phyloP scores from a whole-genome alignment of 2,888 invertebrate species.

The Erynnis tages region DNA sequence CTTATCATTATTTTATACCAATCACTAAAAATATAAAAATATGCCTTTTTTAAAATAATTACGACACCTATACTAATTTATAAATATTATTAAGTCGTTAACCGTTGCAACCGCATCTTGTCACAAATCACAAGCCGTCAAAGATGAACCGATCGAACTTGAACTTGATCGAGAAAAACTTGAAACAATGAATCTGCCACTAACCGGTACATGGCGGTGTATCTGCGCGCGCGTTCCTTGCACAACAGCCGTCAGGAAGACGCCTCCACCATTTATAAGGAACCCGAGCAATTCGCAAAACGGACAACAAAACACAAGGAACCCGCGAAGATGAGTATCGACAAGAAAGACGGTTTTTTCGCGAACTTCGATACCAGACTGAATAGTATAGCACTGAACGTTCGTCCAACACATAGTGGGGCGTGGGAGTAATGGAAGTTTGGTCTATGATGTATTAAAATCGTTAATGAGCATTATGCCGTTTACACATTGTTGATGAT shows the following conservation, averaged over 20 bases:
- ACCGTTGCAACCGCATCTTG: neutral
- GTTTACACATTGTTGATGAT: constrained; percentile 20
- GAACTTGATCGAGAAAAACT: constrained; percentile 32
- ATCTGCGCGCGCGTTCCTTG: constrained; percentile 46
- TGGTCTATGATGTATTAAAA: constrained; percentile 16
- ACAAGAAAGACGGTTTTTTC: constrained; percentile 45
- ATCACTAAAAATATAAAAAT: too few species aligned
- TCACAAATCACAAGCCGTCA: neutral
- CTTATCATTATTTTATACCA: too few species aligned
- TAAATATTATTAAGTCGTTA: too few species aligned
- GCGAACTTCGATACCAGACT: constrained; percentile 51
- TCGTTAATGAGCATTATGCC: constrained; percentile 10
- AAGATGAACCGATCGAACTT: constrained; percentile 15
- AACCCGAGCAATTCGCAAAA: constrained; percentile 53
- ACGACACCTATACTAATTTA: too few species aligned
- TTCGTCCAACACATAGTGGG: constrained; percentile 38
- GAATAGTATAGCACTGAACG: constrained; percentile 21
- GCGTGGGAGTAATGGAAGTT: constrained; percentile 44
- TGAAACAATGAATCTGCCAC: constrained; percentile 45
- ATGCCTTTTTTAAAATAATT: too few species aligned
- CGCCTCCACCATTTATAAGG: constrained; percentile 58
- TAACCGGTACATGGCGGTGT: constrained; percentile 65
- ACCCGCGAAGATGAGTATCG: constrained; percentile 27
- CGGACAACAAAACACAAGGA: constrained; percentile 41
- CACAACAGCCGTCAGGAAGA: constrained; percentile 46